Percentiles rank a stretch among this genome's conserved stretches.
These are phyloP conservation scores for Aphaenogaster floridana DNA, from an alignment of 1,140 invertebrate species.

Conservation along the genomic window DNA sequence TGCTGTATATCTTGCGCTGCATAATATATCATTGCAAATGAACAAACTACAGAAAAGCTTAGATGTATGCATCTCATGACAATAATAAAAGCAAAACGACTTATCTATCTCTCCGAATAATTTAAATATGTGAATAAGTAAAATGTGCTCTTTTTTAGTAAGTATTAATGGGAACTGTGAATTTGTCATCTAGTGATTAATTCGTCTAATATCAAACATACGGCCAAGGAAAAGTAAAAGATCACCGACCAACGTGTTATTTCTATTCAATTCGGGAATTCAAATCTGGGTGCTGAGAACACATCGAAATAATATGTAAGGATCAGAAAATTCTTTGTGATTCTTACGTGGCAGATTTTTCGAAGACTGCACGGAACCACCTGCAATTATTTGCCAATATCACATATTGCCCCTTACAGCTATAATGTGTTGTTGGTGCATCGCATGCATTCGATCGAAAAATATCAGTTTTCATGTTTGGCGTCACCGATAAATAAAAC, in stretches of 20 bases:
- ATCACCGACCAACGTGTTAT: constrained; percentile 4
- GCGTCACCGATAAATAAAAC: constrained; percentile 3
- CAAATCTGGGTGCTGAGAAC: constrained; percentile 44
- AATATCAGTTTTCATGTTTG: constrained; percentile 27
- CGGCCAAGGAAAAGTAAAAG: neutral
- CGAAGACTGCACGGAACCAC: constrained; percentile 79
- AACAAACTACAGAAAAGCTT: constrained; percentile 7
- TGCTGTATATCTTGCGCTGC: neutral
- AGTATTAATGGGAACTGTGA: neutral
- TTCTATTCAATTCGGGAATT: constrained; percentile 53
- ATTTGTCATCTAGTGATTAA: constrained; percentile 2
- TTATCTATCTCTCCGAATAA: neutral
- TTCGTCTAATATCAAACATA: neutral
- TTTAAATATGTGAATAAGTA: neutral
- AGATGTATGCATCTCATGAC: neutral
- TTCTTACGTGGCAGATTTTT: constrained; percentile 83
- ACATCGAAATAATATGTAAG: constrained; percentile 44
- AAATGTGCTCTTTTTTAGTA: neutral
- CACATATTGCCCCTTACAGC: constrained; percentile 44
- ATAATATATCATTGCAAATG: neutral
- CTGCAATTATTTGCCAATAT: constrained; percentile 81
- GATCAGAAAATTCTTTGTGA: constrained; percentile 51
- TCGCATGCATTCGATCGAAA: neutral
- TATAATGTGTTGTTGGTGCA: neutral
- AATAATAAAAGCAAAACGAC: neutral